A percentile compares a stretch with the other conserved stretches of the same genome.
Conservation (phyloP, 2,113 vertebrate species). For the Leiothrix lutea region DNA sequence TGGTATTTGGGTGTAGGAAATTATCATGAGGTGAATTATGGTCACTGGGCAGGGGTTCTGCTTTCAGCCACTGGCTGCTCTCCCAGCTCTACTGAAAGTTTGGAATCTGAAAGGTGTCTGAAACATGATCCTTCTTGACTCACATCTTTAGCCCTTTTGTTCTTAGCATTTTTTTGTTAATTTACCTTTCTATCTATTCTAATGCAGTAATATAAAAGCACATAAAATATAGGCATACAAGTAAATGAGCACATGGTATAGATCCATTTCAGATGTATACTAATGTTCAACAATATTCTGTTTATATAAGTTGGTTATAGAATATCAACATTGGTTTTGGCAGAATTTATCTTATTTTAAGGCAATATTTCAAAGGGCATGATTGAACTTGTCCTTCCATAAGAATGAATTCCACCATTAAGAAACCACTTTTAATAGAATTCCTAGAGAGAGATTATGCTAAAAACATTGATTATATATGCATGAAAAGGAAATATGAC, state of each 20-base stretch:
- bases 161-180: neutral
- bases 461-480: neutral
- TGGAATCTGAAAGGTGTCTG: neutral
- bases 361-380: rapidly evolving
- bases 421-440: neutral
- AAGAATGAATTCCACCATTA: neutral
- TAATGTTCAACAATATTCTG: neutral
- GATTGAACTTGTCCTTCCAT: neutral
- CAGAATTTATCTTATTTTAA: neutral
- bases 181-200: neutral
- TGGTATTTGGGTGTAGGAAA: neutral
- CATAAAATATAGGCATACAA: neutral
- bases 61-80: neutral
- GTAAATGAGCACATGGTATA: neutral
- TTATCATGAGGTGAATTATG: neutral
- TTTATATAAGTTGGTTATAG: neutral
- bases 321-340: neutral
- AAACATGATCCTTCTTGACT: neutral
- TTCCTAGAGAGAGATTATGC: neutral
- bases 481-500: neutral
- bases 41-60: neutral
- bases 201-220: neutral
- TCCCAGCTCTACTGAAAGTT: neutral
- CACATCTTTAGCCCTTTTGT: neutral
- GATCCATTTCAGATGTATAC: neutral